Evolutionary conservation across 2,113 vertebrate species (phyloP), one percentile per base, ranked within the genome.

Genomic region (Formicarius rufipectus): DNA sequence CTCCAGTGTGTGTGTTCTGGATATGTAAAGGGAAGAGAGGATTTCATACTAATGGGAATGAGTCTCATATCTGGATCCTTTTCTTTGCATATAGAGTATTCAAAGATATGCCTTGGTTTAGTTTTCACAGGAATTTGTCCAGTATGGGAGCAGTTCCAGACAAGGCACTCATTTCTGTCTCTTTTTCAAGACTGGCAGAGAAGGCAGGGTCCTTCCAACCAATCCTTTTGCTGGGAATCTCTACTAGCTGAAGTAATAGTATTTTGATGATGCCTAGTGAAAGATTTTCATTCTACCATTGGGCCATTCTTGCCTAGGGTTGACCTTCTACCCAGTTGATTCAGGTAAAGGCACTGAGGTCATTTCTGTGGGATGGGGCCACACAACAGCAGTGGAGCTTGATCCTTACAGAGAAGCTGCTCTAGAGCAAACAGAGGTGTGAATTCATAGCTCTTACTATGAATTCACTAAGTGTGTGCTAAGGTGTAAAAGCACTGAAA

Each of bases 301-400:
- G 24, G 18, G 31, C 21, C 24, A 13, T 27, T 66, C 40, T 56
- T 84, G 37, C 17, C 24, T 24, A 2, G 37, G 8, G 66, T 85
- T 77, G 47, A 30, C 23, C 35, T 69, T 55, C 31, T 77, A 2
- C 11, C 6, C 2, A 9, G 11, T 1, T 35, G 27, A 30, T 67
- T 39, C 24, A 17, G 28, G 18, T 53, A 44, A 50, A 90, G n/a
- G 10, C 42, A 22, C 40, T 8, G 35, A 28, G 44, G 35, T 53
- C 12, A 7, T 40, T 39, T 27, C 21, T 1, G 1, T 47, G 39
- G 31, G 37, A 49, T 59, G n/a, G 59, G 81, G n/a, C 42, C 15
- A 21, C 82, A 37, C 14, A 56, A 62, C 10, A 12, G 35, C 0
- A 0, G 13, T 37, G 60, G 31, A 40, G 28, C 25, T 45, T 2